phyloP scores from a whole-genome alignment of 2,797 vertebrate genomes.

The Acrossocheilus wenchowensis region DNA sequence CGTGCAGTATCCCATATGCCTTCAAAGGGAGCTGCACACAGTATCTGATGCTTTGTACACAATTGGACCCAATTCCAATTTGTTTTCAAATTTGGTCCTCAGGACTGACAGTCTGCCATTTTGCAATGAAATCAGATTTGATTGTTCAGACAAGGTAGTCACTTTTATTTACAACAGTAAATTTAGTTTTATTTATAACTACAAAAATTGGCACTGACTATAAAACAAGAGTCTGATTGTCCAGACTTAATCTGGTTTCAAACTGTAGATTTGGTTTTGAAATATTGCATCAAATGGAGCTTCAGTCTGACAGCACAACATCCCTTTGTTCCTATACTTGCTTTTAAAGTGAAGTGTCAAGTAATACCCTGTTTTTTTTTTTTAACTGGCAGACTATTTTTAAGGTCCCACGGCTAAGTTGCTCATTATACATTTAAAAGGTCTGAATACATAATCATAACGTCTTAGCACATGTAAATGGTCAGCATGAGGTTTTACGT shows the following conservation, averaged over 20 bases:
- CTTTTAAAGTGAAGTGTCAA: slow-evolving; percentile 2
- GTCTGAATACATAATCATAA: slow-evolving; percentile 58
- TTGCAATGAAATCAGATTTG: not conserved
- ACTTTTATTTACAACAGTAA: not conserved
- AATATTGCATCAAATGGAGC: not conserved
- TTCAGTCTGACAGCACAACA: not conserved
- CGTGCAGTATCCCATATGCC: slow-evolving; percentile 64
- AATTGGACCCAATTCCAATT: not conserved
- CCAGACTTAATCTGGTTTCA: not conserved
- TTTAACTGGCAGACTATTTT: slow-evolving; percentile 12
- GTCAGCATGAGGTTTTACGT: not conserved
- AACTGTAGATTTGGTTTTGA: not conserved
- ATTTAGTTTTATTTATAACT: not conserved
- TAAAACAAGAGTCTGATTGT: not conserved
- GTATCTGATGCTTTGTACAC: not conserved
- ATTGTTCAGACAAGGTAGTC: not conserved
- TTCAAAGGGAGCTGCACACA: slow-evolving; percentile 50
- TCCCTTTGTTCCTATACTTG: slow-evolving; percentile 12
- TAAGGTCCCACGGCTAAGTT: not conserved
- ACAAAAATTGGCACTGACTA: not conserved
- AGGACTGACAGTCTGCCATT: not conserved
- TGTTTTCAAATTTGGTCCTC: not conserved
- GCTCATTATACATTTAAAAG: slow-evolving; percentile 64
- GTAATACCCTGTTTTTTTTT: not conserved
- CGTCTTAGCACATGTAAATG: not conserved